Evolutionary conservation across 2,113 vertebrate genomes (phyloP), one percentile per base, ranked within the genome.

Genomic region (Trachemys scripta): DNA sequence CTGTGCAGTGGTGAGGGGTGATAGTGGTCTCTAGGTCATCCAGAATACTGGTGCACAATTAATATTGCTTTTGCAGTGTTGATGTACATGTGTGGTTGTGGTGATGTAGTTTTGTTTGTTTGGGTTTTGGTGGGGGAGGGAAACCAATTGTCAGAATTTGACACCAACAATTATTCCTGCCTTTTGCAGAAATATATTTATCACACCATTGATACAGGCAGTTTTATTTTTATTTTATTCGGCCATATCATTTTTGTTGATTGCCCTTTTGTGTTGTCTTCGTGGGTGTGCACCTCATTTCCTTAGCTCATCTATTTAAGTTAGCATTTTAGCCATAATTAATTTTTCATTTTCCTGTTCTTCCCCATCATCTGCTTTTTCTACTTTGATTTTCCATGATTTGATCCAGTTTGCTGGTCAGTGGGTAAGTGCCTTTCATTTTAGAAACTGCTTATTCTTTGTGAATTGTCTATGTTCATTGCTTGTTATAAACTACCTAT

Each of bases 351-450:
- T 97, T 98, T 94, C 98, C 95, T 98, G 87, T 98, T 98, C 80
- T 97, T 95, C 89, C 90, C 82, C 84, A 96, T 98, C 97, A 3
- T 85, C 95, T 95, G 93, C 94, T 94, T 98, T 98, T 98, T 98
- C 87, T 96, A 97, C 97, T 98, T 98, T 97, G 95, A 87, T 94
- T 95, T 97, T 90, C 98, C 97, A 20, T 98, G 98, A 83, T 97
- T 97, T 98, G 97, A 97, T 97, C 93, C 98, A 99, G 99, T 98
- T 97, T 98, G 97, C 98, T 98, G 98, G 98, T 97, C 99, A 99
- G 85, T 99, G 99, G 99, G 99, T 99, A 99, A 99, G 99, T 99
- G 81, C 76, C 72, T 96, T 95, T 92, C 91, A 51, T 42, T 91
- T 97, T 95, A 90, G 89, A 85, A 81, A 81, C 14, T 91, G 29